These are phyloP conservation scores for Alloscopus bannaensis DNA, from an alignment of 2,888 invertebrate genomes.

Conservation along the genomic window DNA sequence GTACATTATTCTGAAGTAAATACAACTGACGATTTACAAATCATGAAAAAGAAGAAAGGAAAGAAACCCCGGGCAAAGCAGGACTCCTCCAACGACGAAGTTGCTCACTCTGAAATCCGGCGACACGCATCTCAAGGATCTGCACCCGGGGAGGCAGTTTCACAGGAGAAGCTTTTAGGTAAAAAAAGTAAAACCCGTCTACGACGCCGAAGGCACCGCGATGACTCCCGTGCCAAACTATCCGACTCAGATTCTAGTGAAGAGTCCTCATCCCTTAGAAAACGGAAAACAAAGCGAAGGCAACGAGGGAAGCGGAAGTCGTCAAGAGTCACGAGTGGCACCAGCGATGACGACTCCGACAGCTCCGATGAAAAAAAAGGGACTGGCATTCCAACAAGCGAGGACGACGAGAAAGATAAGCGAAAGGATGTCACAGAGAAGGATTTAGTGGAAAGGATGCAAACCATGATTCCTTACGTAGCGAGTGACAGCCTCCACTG, in stretches of 20 bases:
- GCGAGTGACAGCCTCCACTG: conserved; percentile 12
- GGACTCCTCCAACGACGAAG: not conserved
- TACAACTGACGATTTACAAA: not conserved
- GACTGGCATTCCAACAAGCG: not conserved
- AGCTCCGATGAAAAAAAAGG: conserved; percentile 2
- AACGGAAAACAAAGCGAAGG: not conserved
- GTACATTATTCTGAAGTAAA: too few relatives aligned
- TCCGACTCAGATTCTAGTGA: conserved; percentile 3
- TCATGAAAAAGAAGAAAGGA: not conserved
- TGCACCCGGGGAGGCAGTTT: not conserved
- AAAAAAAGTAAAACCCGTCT: conserved; percentile 24
- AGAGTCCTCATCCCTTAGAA: too few relatives aligned
- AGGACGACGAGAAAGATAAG: conserved; percentile 16
- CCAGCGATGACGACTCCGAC: conserved; percentile 16
- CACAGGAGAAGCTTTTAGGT: not conserved
- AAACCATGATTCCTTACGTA: conserved; percentile 9
- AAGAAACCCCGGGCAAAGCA: not conserved
- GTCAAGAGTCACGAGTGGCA: conserved; percentile 6
- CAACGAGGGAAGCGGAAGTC: not conserved
- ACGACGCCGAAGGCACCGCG: conserved; percentile 16
- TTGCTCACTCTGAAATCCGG: too few relatives aligned
- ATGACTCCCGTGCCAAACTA: not conserved
- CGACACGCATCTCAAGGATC: not conserved
- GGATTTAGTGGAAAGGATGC: conserved; percentile 39
- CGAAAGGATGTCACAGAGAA: conserved; percentile 32